Base-by-base conservation (phyloP, 2,888 invertebrate species). In the Eupithecia tripunctaria region DNA sequence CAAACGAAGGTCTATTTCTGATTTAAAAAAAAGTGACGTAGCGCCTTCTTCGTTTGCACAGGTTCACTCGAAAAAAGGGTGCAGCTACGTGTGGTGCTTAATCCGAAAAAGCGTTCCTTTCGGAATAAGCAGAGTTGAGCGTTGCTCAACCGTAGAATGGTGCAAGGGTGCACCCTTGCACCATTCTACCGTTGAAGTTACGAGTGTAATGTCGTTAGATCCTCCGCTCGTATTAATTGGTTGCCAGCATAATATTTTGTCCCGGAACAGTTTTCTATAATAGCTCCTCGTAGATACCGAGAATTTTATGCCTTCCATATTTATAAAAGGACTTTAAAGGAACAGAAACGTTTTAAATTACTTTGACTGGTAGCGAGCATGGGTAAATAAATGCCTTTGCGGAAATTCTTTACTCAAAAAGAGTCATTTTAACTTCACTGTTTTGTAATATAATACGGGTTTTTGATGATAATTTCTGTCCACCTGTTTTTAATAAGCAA, bases 171-270 rank as follows among this genome's bases (percentile, higher is more conserved):
- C 25, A 56, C 14, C 25, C 56, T 12, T 56, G 56, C 56, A 56
- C 21, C 56, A 25, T 56, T 56, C 14, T 25, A 25, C 12, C 25
- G 56, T 12, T 21, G 21, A 51, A 51, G 21, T 25, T 12, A 56
- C 25, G 14, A 25, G 21, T 56, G 1, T 56, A 56, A 56, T 56
- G 21, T 25, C 56, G 56, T 56, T 56, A 56, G 21, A 56, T 56
- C 56, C 56, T 56, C 25, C 64, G 80, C 76, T 76, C 78, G 74
- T 79, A 77, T 79, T 75, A 75, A 78, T 67, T 75, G 62, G 68
- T 76, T 78, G 65, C 66, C 72, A 77, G 76, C 77, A 74, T 79
- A 75, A 75, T 78, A 73, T 56, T 56, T 56, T 56, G 21, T 56
- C 14, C 3, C 21, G 56, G 56, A 25, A 56, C 56, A 56, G 12